phyloP scores from a whole-genome alignment of 2,113 vertebrate genomes.

The Zapornia atra region DNA sequence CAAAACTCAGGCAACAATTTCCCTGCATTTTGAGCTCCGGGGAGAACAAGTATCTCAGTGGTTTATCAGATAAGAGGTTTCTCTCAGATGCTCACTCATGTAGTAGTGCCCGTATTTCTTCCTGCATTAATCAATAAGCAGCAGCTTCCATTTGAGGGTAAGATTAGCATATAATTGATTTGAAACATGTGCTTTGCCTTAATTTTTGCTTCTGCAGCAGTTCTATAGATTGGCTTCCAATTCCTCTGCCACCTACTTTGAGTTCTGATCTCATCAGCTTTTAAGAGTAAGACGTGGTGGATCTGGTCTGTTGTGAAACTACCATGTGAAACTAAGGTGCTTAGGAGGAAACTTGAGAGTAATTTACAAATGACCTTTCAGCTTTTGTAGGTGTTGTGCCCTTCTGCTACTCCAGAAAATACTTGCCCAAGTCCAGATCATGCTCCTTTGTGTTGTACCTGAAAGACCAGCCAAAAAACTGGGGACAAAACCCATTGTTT shows the following conservation, averaged over 20 bases:
- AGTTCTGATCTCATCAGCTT: neutral
- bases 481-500: neutral
- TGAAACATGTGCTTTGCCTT: conserved; percentile 1
- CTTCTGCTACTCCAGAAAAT: neutral
- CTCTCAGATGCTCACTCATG: neutral
- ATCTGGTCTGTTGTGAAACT: neutral
- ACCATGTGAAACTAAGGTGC: neutral
- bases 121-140: neutral
- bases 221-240: neutral
- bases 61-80: neutral
- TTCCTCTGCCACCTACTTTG: neutral
- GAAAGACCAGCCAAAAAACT: neutral
- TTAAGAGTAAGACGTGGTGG: neutral
- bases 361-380: neutral
- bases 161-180: neutral
- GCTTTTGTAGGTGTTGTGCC: neutral
- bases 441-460: neutral
- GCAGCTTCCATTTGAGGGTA: neutral
- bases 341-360: neutral
- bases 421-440: neutral
- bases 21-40: neutral
- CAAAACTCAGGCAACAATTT: neutral
- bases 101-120: neutral
- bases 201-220: neutral
- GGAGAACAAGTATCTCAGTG: neutral